Base-by-base conservation (phyloP, 2,113 vertebrate species). In the Carassius carassius region DNA sequence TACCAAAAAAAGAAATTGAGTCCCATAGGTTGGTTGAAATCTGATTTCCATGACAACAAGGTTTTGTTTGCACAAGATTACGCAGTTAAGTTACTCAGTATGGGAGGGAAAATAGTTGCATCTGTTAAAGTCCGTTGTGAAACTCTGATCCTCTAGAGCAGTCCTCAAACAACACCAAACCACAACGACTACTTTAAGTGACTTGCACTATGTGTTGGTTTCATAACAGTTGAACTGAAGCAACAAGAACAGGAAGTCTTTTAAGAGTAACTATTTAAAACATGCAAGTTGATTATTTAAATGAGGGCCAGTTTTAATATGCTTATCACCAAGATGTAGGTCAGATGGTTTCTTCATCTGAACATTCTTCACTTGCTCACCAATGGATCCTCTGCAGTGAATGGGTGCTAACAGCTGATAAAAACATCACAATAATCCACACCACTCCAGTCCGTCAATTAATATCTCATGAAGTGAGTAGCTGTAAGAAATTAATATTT, bases 61-160 rank as follows among this genome's bases (percentile, higher is more conserved):
- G 35, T 69, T 56, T 76, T 94, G 91, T 94, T 94, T 95, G 88
- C 82, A 72, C 89, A 92, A 91, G 90, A 72, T 81, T 82, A 49
- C 5, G 25, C 32, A 23, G 49, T 54, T 56, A 23, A 86, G 90
- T 94, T 93, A 93, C 85, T 90, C 78, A 92, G 91, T 93, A 73
- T 85, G 44, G 80, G 86, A 90, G 54, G 16, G 88, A 83, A 88
- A 75, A 65, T 69, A 70, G 77, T 19, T 84, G 88, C 67, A 23
- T 74, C 35, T 63, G 58, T 56, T 82, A 6, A 78, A 84, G 83
- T 67, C 3, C 37, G 23, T 49, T 78, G 35, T 49, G 56, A 56
- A 21, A 1, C 44, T 70, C 49, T 21, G 58, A 87, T 83, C 29
- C 49, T 81, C 10, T 29, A 72, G 14, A 67, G 75, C 10, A 81